A percentile compares a stretch with the other conserved stretches of the same genome.
Evolutionary conservation across 2,113 vertebrate species (phyloP).

Genomic region (Butorides virescens): DNA sequence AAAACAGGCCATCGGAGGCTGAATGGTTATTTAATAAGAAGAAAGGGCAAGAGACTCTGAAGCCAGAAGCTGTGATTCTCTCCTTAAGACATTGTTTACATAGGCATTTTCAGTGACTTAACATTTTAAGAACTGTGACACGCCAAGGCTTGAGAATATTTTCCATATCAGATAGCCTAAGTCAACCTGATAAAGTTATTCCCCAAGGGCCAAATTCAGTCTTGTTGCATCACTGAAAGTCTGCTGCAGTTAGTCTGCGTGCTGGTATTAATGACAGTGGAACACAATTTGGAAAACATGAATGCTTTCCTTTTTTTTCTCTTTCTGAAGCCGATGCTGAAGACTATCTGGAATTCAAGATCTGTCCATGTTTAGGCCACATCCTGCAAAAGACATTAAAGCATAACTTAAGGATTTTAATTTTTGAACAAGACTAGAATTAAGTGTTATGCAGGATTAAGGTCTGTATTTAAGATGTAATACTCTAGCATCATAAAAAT

Average conservation of each 20-base stretch:
- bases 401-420: not conserved
- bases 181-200: not conserved
- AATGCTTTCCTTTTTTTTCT: not conserved
- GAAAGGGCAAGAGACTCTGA: not conserved
- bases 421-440: no score
- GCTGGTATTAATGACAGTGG: not conserved
- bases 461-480: not conserved
- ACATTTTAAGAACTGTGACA: conserved; percentile 58
- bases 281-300: not conserved
- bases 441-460: not conserved
- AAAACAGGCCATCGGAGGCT: not conserved
- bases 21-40: not conserved
- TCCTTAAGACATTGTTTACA: not conserved
- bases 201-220: not conserved
- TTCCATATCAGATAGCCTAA: not conserved
- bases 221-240: not conserved
- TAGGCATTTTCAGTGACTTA: conserved; percentile 46
- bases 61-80: not conserved
- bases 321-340: not conserved
- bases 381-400: not conserved
- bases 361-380: not conserved
- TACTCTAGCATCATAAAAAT: not conserved
- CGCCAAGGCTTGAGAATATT: not conserved
- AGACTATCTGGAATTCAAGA: not conserved
- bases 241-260: not conserved